Conservation (phyloP, 1,140 invertebrate species). For the Stenopsyche tienmushanensis region DNA sequence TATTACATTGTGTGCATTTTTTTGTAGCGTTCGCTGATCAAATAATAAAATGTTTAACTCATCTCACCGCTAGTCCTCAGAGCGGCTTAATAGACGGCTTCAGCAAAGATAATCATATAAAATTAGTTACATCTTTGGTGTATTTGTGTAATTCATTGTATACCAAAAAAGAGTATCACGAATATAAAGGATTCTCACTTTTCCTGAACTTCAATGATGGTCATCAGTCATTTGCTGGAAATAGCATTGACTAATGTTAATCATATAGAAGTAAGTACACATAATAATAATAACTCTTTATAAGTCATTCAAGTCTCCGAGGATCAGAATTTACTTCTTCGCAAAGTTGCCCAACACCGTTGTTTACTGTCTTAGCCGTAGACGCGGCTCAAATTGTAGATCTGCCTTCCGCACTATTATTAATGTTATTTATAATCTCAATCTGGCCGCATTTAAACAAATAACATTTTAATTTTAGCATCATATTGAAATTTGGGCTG, state of each 20-base stretch:
- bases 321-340: too few relatives aligned
- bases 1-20: constrained; percentile 3
- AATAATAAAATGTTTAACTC: constrained; percentile 32
- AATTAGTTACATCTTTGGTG: neutral
- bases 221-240: constrained; percentile 29
- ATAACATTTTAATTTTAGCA: constrained; percentile 18
- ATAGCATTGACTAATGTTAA: constrained; percentile 13
- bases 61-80: constrained; percentile 15
- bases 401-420: too few relatives aligned
- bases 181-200: constrained; percentile 36
- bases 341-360: too few relatives aligned
- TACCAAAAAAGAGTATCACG: constrained; percentile 22
- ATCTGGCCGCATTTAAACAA: neutral
- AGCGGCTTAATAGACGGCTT: neutral
- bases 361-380: too few relatives aligned
- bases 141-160: constrained; percentile 19
- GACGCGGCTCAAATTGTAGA: too few relatives aligned
- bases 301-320: too few relatives aligned
- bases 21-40: constrained; percentile 37
- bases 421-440: neutral
- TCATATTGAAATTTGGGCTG: constrained; percentile 17
- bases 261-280: constrained; percentile 25
- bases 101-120: neutral
- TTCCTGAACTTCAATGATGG: constrained; percentile 27
- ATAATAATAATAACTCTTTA: too few relatives aligned